Percentiles rank a stretch among this genome's conserved stretches.
phyloP scores from a whole-genome alignment of 2,797 vertebrate genomes.

The Agapornis canus region DNA sequence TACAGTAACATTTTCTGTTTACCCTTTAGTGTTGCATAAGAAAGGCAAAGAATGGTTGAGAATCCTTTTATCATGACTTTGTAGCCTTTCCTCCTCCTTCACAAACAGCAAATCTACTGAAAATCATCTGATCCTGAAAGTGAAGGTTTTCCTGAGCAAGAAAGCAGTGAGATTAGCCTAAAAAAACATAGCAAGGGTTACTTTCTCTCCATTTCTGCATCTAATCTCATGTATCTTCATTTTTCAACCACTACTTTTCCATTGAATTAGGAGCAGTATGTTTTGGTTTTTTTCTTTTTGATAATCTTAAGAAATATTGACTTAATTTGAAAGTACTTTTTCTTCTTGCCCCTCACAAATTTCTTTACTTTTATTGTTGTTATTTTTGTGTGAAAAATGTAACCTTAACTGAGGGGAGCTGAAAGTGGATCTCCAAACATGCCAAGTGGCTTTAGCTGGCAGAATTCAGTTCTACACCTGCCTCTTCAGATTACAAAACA shows the following conservation, averaged over 20 bases:
- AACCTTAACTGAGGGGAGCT: not conserved
- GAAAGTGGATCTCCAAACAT: not conserved
- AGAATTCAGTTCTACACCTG: not conserved
- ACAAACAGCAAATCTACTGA: not conserved
- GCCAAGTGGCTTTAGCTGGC: not conserved
- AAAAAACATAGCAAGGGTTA: not conserved
- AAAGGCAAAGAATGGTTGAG: not conserved
- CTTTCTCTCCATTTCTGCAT: not conserved
- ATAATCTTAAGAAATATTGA: not conserved
- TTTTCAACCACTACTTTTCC: not conserved
- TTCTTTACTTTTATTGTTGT: not conserved
- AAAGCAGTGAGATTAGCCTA: not conserved
- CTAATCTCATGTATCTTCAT: slow-evolving; percentile 11
- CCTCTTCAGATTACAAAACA: not conserved
- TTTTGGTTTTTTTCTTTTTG: fast-evolving
- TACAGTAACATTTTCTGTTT: not conserved
- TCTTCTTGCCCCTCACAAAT: not conserved
- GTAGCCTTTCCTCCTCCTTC: not conserved
- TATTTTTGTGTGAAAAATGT: not conserved
- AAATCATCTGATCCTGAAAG: not conserved
- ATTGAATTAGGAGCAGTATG: not conserved
- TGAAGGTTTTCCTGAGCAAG: not conserved
- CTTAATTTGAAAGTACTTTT: not conserved
- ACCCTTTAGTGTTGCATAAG: not conserved
- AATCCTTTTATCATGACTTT: not conserved